Evolutionary conservation across 1,140 invertebrate species (phyloP).

Genomic region (Aphaenogaster floridana): DNA sequence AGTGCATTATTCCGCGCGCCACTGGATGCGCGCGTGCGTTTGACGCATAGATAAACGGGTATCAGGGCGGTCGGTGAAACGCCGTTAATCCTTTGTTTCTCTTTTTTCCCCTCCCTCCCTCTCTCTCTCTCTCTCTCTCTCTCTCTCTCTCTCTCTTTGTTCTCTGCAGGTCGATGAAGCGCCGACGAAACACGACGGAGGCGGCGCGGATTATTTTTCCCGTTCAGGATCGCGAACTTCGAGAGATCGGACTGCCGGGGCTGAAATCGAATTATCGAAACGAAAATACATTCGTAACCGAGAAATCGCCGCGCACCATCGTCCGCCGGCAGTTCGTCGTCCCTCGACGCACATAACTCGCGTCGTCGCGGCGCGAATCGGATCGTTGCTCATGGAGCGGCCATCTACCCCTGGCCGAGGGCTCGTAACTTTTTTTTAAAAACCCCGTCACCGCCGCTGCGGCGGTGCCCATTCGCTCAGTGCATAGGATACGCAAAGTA

Average conservation of each 20-base stretch:
- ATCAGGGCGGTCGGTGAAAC: conserved; percentile 46
- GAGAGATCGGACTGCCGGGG: conserved; percentile 20
- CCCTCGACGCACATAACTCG: conserved; percentile 63
- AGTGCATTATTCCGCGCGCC: conserved; percentile 48
- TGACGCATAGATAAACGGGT: conserved; percentile 64
- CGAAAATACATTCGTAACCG: conserved; percentile 64
- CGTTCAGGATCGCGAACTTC: conserved; percentile 22
- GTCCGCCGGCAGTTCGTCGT: conserved; percentile 46
- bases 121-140: not conserved
- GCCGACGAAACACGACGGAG: conserved; percentile 58
- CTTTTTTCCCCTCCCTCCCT: conserved; percentile 3
- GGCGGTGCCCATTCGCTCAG: conserved; percentile 6
- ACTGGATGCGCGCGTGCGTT: conserved; percentile 53
- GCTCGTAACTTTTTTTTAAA: conserved; percentile 59
- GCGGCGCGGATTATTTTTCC: conserved; percentile 59
- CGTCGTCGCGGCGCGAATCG: conserved; percentile 50
- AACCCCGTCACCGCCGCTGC: not conserved
- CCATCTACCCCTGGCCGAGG: conserved; percentile 7
- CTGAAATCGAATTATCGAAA: conserved; percentile 59
- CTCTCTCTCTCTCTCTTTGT: not conserved
- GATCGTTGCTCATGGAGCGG: conserved; percentile 30
- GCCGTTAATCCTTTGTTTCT: conserved; percentile 59
- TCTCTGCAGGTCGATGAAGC: conserved; percentile 36
- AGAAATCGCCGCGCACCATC: conserved; percentile 34
- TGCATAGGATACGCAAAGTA: not conserved